Evolutionary conservation across 2,888 invertebrate genomes (phyloP).

Genomic region (Spodoptera picta): DNA sequence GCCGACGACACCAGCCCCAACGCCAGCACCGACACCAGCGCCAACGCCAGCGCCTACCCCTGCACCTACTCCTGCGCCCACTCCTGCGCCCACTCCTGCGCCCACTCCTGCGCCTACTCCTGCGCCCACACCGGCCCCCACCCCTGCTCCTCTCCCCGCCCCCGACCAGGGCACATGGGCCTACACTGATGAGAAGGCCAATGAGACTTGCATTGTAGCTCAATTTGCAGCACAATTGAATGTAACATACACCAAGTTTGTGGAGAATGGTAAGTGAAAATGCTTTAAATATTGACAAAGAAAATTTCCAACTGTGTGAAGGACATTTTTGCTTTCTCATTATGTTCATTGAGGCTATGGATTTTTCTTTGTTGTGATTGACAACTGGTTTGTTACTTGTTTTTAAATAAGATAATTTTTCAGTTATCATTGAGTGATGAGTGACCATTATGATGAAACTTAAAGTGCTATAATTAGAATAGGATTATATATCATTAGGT

Average conservation of each 20-base stretch:
- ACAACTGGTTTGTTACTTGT: no score
- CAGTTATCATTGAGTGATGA: no score
- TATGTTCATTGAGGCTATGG: not conserved
- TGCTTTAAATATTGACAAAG: conserved; percentile 1
- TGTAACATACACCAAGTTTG: conserved; percentile 82
- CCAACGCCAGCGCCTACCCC: conserved; percentile 58
- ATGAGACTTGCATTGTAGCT: conserved; percentile 90
- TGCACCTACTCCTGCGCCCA: conserved; percentile 68
- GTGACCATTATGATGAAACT: no score
- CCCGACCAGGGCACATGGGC: conserved; percentile 76
- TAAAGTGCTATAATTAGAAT: no score
- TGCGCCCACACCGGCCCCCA: conserved; percentile 63
- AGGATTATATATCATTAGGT: no score
- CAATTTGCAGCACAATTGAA: conserved; percentile 91
- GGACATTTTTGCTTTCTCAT: not conserved
- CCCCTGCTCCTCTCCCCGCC: conserved; percentile 66
- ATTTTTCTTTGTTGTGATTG: no score
- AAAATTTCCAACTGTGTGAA: not conserved
- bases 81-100: conserved; percentile 77
- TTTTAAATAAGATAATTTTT: no score
- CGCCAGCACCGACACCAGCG: conserved; percentile 59
- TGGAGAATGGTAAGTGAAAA: conserved; percentile 70
- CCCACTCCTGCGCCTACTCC: conserved; percentile 69
- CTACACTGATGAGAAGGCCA: conserved; percentile 66
- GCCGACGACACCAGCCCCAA: conserved; percentile 37